Percentiles rank a stretch among this genome's conserved stretches.
These are phyloP conservation scores for Hetaerina titia DNA, from an alignment of 2,888 invertebrate genomes.

Conservation along the genomic window DNA sequence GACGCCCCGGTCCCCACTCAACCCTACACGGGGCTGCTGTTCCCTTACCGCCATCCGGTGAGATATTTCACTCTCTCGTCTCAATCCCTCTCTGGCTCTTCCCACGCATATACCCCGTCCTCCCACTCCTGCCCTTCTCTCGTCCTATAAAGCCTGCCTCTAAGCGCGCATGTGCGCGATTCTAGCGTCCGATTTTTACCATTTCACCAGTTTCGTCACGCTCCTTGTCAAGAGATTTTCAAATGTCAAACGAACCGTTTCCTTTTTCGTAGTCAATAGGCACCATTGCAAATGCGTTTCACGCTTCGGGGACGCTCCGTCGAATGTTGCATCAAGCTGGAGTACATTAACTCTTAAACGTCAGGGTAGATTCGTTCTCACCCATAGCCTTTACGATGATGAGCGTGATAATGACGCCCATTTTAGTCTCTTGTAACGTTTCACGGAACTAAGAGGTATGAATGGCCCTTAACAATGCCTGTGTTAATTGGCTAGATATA, in stretches of 20 bases:
- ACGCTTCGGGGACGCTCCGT: not conserved
- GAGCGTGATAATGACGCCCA: not conserved
- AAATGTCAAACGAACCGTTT: constrained; percentile 4
- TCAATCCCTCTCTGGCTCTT: not conserved
- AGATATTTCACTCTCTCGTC: constrained; percentile 15
- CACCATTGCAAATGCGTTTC: not conserved
- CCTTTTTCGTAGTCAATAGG: not conserved
- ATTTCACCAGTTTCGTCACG: constrained; percentile 14
- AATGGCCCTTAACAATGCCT: not conserved
- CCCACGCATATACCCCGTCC: not conserved
- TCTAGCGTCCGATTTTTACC: not conserved
- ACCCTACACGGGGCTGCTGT: not conserved
- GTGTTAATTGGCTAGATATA: too few relatives aligned
- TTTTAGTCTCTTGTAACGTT: not conserved
- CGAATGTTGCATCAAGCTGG: not conserved
- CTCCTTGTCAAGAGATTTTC: not conserved
- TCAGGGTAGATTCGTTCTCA: not conserved
- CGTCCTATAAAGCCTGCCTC: not conserved
- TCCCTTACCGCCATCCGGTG: not conserved
- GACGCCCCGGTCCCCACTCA: not conserved
- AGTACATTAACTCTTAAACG: constrained; percentile 1
- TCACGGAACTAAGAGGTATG: not conserved
- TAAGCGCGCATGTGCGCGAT: not conserved
- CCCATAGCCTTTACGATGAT: not conserved
- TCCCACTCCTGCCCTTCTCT: not conserved